Percentiles rank a stretch among this genome's conserved stretches.
Conservation (phyloP, 2,797 vertebrate species). For the Rhabdophis nuchalis region DNA sequence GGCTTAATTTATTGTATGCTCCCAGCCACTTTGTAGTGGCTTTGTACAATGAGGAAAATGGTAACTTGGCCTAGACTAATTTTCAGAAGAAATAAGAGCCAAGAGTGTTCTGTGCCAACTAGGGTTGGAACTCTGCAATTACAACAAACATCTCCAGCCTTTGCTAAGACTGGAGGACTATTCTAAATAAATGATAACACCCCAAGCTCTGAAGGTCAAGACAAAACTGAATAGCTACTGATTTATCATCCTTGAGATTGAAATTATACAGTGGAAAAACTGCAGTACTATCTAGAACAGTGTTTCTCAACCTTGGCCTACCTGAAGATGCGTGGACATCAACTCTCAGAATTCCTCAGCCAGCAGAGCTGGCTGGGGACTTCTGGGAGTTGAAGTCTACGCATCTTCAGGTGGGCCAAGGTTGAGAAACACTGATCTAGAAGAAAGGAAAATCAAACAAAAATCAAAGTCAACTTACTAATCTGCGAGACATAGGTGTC, state of each 20-base stretch:
- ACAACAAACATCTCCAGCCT: neutral
- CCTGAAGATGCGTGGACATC: too few species aligned
- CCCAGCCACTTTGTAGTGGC: neutral
- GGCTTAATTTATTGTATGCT: neutral
- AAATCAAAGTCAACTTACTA: constrained; percentile 74
- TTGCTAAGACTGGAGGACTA: neutral
- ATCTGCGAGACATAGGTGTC: constrained; percentile 94
- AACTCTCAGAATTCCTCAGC: too few species aligned
- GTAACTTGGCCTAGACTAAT: neutral
- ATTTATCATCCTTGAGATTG: neutral
- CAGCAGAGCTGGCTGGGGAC: too few species aligned
- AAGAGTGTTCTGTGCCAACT: neutral
- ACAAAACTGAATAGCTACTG: neutral
- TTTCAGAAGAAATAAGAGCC: neutral
- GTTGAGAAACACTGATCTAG: too few species aligned
- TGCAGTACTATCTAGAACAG: neutral
- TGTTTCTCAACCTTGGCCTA: too few species aligned
- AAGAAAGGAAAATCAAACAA: fast-evolving
- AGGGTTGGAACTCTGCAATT: neutral
- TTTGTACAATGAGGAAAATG: neutral
- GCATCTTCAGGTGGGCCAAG: too few species aligned
- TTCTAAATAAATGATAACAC: neutral
- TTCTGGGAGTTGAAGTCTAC: too few species aligned
- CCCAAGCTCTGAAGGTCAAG: neutral
- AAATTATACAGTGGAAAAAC: neutral